Percentiles rank a stretch among this genome's conserved stretches.
These are phyloP conservation scores for Pachyseris speciosa DNA, from an alignment of 64 coral and sea anemone species.

Conservation along the genomic window DNA sequence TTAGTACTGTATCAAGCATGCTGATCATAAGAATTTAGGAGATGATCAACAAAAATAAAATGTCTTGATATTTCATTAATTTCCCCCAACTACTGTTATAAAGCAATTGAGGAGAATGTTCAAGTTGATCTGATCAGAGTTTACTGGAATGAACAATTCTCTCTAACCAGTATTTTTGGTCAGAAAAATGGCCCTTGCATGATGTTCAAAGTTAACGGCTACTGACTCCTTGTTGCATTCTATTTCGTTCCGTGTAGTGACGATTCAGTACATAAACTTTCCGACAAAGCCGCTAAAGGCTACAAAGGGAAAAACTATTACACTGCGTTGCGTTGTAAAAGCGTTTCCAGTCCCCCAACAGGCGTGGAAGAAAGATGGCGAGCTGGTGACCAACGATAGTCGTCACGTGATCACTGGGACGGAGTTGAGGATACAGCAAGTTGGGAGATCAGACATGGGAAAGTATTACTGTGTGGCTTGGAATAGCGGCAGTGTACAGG, in stretches of 20 bases:
- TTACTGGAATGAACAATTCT: too few relatives aligned
- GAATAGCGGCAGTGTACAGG: conserved; percentile 18
- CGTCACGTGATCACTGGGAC: conserved; percentile 18
- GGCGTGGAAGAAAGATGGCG: conserved; percentile 90
- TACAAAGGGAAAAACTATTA: neutral
- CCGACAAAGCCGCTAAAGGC: neutral
- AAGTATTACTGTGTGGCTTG: conserved; percentile 46
- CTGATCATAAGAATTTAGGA: too few relatives aligned
- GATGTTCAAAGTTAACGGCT: neutral
- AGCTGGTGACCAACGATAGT: conserved; percentile 52
- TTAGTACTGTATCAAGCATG: too few relatives aligned
- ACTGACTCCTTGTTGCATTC: neutral
- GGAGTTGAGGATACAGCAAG: neutral
- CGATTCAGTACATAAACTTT: neutral
- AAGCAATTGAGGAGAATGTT: too few relatives aligned
- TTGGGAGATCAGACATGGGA: conserved; percentile 34
- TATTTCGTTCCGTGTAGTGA: neutral
- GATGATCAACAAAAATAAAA: too few relatives aligned
- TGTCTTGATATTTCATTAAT: too few relatives aligned
- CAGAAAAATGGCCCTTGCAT: too few relatives aligned
- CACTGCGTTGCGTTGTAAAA: conserved; percentile 45
- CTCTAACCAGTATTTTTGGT: too few relatives aligned
- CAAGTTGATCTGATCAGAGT: too few relatives aligned
- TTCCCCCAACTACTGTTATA: too few relatives aligned
- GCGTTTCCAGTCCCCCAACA: conserved; percentile 55